A percentile compares a stretch with the other conserved stretches of the same genome.
phyloP scores from a whole-genome alignment of 2,888 invertebrate genomes.

The Sinopyrophorus schimmeli region DNA sequence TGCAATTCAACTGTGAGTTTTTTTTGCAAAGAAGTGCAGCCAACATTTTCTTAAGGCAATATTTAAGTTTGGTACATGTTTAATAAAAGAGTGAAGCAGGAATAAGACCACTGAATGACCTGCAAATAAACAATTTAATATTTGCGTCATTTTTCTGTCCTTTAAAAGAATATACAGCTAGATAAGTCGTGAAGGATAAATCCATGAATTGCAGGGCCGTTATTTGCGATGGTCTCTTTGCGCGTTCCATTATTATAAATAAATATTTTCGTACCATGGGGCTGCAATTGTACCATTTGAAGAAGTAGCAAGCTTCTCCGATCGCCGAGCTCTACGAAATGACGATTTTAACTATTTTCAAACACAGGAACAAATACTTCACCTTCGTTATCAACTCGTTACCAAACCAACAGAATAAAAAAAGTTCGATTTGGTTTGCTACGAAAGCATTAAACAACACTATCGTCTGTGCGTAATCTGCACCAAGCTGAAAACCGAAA shows the following conservation, averaged over 20 bases:
- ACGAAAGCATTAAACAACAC: conserved; percentile 3
- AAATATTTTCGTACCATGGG: conserved; percentile 18
- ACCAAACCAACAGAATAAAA: conserved; percentile 21
- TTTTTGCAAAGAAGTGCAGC: too few species aligned
- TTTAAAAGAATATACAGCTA: conserved; percentile 16
- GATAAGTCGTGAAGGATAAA: conserved; percentile 18
- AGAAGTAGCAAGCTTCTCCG: conserved; percentile 30
- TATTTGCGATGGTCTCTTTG: conserved; percentile 27
- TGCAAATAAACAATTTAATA: conserved; percentile 5
- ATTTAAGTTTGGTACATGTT: conserved; percentile 8
- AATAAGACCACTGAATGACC: conserved; percentile 21
- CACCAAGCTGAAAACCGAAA: background rate
- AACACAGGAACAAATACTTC: too few species aligned
- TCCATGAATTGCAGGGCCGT: conserved; percentile 16
- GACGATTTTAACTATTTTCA: too few species aligned
- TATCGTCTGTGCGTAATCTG: background rate
- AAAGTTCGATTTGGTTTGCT: background rate
- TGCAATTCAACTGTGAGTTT: too few species aligned
- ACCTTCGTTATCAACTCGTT: conserved; percentile 31
- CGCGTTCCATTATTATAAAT: conserved; percentile 34
- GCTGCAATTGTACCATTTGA: conserved; percentile 27
- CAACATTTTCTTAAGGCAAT: too few species aligned
- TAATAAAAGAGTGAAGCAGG: conserved; percentile 11
- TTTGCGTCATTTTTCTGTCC: background rate
- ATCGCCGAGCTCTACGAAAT: conserved; percentile 30